phyloP scores from a whole-genome alignment of 2,797 vertebrate species.

The Carduelis carduelis region DNA sequence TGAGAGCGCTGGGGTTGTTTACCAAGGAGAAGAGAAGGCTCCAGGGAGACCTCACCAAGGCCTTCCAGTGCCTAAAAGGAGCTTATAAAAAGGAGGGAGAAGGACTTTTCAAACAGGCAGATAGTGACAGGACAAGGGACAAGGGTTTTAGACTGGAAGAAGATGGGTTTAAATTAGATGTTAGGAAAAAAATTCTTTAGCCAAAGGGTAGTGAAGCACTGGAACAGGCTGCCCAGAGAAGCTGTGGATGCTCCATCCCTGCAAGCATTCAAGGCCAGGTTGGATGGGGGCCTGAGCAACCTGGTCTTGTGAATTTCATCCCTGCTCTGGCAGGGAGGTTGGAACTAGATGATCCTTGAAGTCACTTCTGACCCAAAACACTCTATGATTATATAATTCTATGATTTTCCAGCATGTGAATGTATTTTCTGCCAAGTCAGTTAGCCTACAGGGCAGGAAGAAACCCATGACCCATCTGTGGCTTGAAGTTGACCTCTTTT shows the following conservation, averaged over 20 bases:
- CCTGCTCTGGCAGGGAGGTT: background rate
- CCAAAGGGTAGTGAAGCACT: background rate
- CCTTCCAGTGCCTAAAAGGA: background rate
- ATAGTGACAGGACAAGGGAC: background rate
- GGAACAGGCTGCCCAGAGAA: background rate
- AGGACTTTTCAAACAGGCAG: background rate
- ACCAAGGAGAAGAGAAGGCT: background rate
- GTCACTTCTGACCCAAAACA: background rate
- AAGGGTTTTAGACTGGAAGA: background rate
- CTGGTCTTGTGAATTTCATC: background rate
- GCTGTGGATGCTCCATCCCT: background rate
- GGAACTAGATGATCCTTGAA: background rate
- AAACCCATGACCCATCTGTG: background rate
- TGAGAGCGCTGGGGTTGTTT: background rate
- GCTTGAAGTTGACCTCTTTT: background rate
- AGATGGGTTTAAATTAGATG: background rate
- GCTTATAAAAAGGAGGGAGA: background rate
- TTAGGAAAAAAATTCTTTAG: background rate
- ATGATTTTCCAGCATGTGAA: background rate
- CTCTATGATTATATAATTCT: background rate
- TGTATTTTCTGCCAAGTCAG: background rate
- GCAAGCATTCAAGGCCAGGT: background rate
- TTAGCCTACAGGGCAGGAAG: background rate
- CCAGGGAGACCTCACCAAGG: background rate
- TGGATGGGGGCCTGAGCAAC: background rate